Evolutionary conservation across 2,797 vertebrate species (phyloP), one percentile per base, ranked within the genome.

Genomic region (Euthynnus affinis): DNA sequence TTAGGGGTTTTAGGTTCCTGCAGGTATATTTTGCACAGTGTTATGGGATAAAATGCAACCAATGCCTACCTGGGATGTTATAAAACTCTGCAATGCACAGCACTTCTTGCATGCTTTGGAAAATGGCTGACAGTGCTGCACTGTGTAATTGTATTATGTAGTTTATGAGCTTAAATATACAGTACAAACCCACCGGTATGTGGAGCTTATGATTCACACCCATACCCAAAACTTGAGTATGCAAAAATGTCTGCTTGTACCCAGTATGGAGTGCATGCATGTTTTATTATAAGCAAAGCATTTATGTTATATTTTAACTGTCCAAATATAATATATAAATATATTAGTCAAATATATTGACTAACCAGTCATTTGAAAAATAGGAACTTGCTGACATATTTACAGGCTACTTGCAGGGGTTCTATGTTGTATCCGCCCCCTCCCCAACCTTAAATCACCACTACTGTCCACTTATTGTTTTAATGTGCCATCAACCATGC

Each of bases 141-240:
- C 29, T 55, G 7, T 48, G 48, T 25, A 53, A 70, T 51, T 32
- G 34, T 59, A 27, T 29, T 73, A 34, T 48, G 49, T 44, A 55
- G 61, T 48, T 51, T 51, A 29, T 49, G 52, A 52, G 6, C 34
- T 42, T 51, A 40, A 51, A 71, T 34, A 20, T 14, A 42, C 13
- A 42, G 40, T 42, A 42, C 13, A 13, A 42, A 42, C 37, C 37
- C 37, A 37, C 9, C 9, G 37, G 37, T 37, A 37, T 10, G 3
- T 32, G 27, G 29, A 71, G n/a, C 57, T n/a, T 23, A 59, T 70
- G 29, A 49, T 18, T 70, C 68, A 70, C 14, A 34, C 58, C 25
- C 13, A 46, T 69, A 48, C 25, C 9, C 42, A 58, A 34, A 49
- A 37, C n/a, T 3, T 37, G 37, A 37, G 37, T 37, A 37, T 34